Evolutionary conservation across 2,888 invertebrate species (phyloP).

Genomic region (Agrotis ipsilon): DNA sequence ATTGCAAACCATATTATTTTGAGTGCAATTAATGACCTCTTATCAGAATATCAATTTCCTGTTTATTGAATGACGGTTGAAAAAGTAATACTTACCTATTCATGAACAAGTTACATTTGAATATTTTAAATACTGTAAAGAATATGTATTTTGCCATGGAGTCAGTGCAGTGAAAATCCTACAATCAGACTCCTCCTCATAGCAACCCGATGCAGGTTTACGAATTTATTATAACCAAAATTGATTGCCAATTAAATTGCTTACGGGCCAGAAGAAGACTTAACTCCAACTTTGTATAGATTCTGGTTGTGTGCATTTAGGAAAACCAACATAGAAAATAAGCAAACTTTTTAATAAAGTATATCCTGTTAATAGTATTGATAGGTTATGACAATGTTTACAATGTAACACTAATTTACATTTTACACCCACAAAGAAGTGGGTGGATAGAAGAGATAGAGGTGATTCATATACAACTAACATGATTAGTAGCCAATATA

Average conservation of each 20-base stretch:
- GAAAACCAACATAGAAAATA: too few species aligned
- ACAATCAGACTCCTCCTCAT: neutral
- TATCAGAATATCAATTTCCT: constrained; percentile 26
- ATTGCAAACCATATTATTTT: constrained; percentile 7
- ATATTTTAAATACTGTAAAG: neutral
- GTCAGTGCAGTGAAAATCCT: neutral
- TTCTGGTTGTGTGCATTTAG: too few species aligned
- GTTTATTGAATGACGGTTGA: constrained; percentile 4
- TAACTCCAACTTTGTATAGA: too few species aligned
- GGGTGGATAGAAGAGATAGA: constrained; percentile 37
- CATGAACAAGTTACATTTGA: neutral
- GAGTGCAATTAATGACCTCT: neutral
- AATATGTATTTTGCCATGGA: neutral
- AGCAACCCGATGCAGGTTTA: too few species aligned
- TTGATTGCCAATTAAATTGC: too few species aligned
- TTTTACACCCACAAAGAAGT: constrained; percentile 23
- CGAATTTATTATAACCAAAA: too few species aligned
- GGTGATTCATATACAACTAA: neutral
- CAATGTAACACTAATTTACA: neutral
- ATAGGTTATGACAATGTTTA: neutral
- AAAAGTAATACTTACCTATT: neutral
- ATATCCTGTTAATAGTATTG: too few species aligned
- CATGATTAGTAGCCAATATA: too few species aligned
- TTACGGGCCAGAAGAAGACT: too few species aligned
- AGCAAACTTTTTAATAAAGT: too few species aligned